A percentile compares a stretch with the other conserved stretches of the same genome.
Conservation (phyloP, 2,113 vertebrate species). For the Syngnathus scovelli region DNA sequence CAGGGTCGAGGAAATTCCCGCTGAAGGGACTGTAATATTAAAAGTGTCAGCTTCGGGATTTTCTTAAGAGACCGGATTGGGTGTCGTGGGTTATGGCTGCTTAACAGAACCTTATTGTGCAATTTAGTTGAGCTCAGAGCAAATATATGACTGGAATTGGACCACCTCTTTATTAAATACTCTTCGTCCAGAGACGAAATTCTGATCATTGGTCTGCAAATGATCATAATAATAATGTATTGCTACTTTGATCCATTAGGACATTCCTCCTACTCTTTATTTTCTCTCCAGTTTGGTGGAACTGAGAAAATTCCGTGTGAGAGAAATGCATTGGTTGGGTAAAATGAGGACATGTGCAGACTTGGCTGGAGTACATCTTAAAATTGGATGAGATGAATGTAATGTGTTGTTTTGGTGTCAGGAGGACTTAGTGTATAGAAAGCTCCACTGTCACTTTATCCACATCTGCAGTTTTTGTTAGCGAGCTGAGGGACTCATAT, state of each 20-base stretch:
- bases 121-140: constrained; percentile 47
- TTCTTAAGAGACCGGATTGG: constrained; percentile 40
- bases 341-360: constrained; percentile 44
- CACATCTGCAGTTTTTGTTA: constrained; percentile 47
- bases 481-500: constrained; percentile 22
- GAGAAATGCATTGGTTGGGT: constrained; percentile 24
- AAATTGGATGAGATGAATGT: constrained; percentile 32
- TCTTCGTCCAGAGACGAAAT: constrained; percentile 29
- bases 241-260: not conserved
- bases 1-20: constrained; percentile 38
- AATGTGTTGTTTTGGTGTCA: constrained; percentile 44
- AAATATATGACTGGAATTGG: constrained; percentile 54
- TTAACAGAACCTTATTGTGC: constrained; percentile 62
- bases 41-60: constrained; percentile 58
- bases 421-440: constrained; percentile 12
- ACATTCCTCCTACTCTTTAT: not conserved
- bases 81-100: constrained; percentile 47
- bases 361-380: constrained; percentile 22
- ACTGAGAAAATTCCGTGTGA: not conserved
- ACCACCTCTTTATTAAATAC: constrained; percentile 40
- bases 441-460: constrained; percentile 26
- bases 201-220: constrained; percentile 9
- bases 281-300: not conserved
- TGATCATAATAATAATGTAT: not conserved
- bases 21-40: constrained; percentile 55